A percentile compares a stretch with the other conserved stretches of the same genome.
phyloP scores from a whole-genome alignment of 1,140 invertebrate species.

The Bombus cullumanus region DNA sequence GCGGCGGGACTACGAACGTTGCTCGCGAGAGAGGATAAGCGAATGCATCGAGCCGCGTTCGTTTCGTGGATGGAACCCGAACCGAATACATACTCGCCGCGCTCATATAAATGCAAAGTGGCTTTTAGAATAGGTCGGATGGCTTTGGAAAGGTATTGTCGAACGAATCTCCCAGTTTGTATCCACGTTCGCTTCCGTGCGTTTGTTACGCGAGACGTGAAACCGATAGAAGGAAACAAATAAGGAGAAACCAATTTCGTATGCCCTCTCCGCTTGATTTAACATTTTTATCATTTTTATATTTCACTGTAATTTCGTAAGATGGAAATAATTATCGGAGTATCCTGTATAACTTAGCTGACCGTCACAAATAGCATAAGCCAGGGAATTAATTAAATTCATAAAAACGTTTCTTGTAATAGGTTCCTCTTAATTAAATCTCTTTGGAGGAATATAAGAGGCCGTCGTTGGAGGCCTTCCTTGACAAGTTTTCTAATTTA shows the following conservation, averaged over 20 bases:
- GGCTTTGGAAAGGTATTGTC: background rate
- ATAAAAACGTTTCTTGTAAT: background rate
- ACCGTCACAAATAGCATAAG: no score
- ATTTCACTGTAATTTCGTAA: background rate
- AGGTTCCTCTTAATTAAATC: background rate
- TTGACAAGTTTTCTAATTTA: background rate
- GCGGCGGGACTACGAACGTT: background rate
- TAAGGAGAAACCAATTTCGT: background rate
- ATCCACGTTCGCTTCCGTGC: background rate
- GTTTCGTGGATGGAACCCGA: conserved; percentile 17
- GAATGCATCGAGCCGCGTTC: conserved; percentile 14
- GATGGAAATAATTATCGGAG: background rate
- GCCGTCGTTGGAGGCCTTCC: background rate
- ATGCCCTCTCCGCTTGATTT: no score
- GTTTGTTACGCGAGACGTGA: background rate
- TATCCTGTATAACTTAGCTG: background rate
- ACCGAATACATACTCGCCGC: conserved; percentile 1
- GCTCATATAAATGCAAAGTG: conserved; percentile 75
- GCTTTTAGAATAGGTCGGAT: conserved; percentile 49
- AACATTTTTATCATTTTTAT: background rate
- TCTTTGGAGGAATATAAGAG: background rate
- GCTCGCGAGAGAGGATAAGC: conserved; percentile 8
- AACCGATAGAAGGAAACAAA: background rate
- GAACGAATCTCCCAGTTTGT: background rate
- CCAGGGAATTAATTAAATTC: background rate